Evolutionary conservation across 2,888 invertebrate genomes (phyloP).

Genomic region (Sarcophaga variegata): DNA sequence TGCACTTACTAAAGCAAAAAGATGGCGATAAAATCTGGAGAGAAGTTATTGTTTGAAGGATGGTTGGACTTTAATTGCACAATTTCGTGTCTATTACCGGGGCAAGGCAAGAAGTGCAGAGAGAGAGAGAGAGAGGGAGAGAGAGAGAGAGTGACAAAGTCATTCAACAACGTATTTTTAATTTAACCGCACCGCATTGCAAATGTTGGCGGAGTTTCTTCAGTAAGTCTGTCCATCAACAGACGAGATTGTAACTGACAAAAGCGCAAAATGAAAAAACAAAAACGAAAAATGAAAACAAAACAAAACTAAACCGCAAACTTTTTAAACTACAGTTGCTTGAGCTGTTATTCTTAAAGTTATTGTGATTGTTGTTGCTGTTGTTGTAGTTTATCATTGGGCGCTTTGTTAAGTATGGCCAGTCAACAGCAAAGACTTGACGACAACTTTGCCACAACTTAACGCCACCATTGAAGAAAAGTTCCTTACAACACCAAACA

Average conservation of each 20-base stretch:
- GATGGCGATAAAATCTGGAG: no score
- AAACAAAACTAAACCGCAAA: conserved; percentile 60
- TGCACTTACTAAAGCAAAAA: background rate
- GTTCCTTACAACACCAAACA: conserved; percentile 2
- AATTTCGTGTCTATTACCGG: no score
- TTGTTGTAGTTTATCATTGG: conserved; percentile 50
- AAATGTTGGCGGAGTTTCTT: background rate
- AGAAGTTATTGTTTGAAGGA: no score
- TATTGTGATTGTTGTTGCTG: conserved; percentile 36
- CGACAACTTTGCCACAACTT: conserved; percentile 67
- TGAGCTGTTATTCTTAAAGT: conserved; percentile 28
- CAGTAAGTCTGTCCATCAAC: background rate
- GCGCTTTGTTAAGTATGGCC: conserved; percentile 46
- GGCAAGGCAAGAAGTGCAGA: no score
- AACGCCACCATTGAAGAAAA: conserved; percentile 59
- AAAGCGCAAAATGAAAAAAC: conserved; percentile 12
- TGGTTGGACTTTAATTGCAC: no score
- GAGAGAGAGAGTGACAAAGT: no score
- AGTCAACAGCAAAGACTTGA: conserved; percentile 25
- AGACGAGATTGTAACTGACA: conserved; percentile 24
- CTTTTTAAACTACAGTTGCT: conserved; percentile 53
- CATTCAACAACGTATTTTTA: no score
- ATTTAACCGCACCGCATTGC: no score
- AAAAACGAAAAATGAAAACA: conserved; percentile 16
- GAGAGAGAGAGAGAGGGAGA: no score